These are phyloP conservation scores for Hirtodrosophila histrioides DNA, from an alignment of 2,888 invertebrate genomes.

Conservation along the genomic window DNA sequence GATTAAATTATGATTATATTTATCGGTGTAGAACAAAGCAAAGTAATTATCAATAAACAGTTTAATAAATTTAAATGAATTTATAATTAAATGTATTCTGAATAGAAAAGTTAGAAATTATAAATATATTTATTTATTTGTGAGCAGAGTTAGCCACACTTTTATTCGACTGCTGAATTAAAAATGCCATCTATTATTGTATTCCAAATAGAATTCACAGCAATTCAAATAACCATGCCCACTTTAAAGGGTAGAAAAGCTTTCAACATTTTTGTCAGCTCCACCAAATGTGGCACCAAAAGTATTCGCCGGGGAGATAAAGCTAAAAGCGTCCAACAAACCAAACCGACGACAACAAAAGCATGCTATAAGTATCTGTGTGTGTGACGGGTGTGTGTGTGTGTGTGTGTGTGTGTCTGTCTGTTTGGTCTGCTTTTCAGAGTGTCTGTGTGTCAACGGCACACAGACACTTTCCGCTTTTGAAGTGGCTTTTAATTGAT, in stretches of 20 bases:
- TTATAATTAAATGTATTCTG: too few species aligned
- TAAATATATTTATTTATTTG: too few species aligned
- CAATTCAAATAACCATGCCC: too few species aligned
- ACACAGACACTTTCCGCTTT: constrained; percentile 77
- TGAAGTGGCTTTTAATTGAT: constrained; percentile 82
- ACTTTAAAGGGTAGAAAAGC: constrained; percentile 29
- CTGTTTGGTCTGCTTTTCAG: constrained; percentile 23
- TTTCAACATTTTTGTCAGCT: constrained; percentile 13
- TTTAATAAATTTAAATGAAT: too few species aligned
- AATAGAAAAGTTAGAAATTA: too few species aligned
- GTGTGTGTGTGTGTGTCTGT: constrained; percentile 36
- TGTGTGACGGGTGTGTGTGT: constrained; percentile 36
- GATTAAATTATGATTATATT: too few species aligned
- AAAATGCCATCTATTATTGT: too few species aligned
- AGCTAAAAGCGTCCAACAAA: constrained; percentile 74
- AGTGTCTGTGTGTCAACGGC: constrained; percentile 66
- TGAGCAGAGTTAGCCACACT: too few species aligned
- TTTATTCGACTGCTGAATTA: too few species aligned
- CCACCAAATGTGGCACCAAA: constrained; percentile 41
- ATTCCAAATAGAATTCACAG: too few species aligned
- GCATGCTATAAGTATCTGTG: constrained; percentile 45
- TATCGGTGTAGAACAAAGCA: too few species aligned
- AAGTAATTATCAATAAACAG: too few species aligned
- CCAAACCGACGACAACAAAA: constrained; percentile 68
- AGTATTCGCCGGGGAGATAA: constrained; percentile 58